Conservation (phyloP, 2,797 vertebrate genomes). For the Setipinna tenuifilis region DNA sequence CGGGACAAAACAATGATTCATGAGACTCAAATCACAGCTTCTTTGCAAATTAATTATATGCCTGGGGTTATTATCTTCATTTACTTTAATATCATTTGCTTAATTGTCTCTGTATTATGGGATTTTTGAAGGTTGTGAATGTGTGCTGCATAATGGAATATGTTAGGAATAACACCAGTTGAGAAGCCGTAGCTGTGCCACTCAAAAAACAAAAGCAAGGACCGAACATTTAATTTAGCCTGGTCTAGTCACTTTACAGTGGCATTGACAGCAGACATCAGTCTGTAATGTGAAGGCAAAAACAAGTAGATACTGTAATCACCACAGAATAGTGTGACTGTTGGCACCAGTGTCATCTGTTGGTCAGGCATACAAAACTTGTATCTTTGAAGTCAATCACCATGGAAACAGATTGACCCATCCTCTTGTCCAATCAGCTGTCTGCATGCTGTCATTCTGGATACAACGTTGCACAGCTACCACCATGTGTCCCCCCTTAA, state of each 20-base stretch:
- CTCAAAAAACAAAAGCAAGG: not conserved
- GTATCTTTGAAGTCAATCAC: not conserved
- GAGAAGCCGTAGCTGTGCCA: not conserved
- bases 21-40: conserved; percentile 20
- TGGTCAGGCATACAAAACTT: not conserved
- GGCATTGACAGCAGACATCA: not conserved
- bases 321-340: not conserved
- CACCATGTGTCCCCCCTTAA: not conserved
- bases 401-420: not conserved
- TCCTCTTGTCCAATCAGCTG: not conserved
- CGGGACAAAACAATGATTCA: conserved; percentile 19
- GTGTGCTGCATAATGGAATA: not conserved
- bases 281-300: not conserved
- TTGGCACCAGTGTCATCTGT: not conserved
- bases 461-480: not conserved
- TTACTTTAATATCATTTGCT: conserved; percentile 45
- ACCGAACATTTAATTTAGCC: not conserved
- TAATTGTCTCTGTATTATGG: conserved; percentile 47
- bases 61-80: conserved; percentile 59
- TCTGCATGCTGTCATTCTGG: not conserved
- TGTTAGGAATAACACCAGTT: not conserved
- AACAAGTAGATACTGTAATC: not conserved
- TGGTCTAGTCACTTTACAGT: not conserved
- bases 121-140: conserved; percentile 26
- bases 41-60: conserved; percentile 59